Conservation (phyloP, 2,888 invertebrate species). For the Apoda limacodes region DNA sequence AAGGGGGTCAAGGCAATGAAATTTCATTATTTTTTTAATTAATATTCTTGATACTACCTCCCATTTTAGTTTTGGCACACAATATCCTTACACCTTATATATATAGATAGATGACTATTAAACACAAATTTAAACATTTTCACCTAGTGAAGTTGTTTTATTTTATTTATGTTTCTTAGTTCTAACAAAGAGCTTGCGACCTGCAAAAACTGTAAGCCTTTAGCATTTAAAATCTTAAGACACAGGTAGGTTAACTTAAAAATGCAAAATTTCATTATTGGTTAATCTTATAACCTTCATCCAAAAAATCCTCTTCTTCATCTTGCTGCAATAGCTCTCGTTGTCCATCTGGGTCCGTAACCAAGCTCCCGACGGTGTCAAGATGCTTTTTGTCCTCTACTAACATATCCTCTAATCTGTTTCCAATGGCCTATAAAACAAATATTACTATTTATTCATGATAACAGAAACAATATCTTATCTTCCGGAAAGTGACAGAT, state of each 20-base stretch:
- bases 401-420: slow-evolving; percentile 90
- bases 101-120: too few species aligned
- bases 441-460: slow-evolving; percentile 1
- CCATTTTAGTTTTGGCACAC: too few species aligned
- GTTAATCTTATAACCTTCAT: slow-evolving; percentile 78
- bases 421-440: slow-evolving; percentile 76
- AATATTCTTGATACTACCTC: too few species aligned
- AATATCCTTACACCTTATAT: too few species aligned
- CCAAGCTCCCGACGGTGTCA: slow-evolving; percentile 74
- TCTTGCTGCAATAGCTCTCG: slow-evolving; percentile 84
- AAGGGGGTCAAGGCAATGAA: too few species aligned
- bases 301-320: slow-evolving; percentile 97
- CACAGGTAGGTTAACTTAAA: not conserved
- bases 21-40: too few species aligned
- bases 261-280: not conserved
- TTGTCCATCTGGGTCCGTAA: slow-evolving; percentile 82
- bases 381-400: slow-evolving; percentile 82
- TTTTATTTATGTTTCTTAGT: too few species aligned
- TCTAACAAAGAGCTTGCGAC: too few species aligned
- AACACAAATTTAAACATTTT: too few species aligned
- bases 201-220: too few species aligned
- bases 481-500: too few species aligned
- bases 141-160: too few species aligned
- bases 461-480: slow-evolving; percentile 2
- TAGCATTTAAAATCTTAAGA: not conserved